Percentiles rank a stretch among this genome's conserved stretches.
These are phyloP conservation scores for Chunga burmeisteri DNA, from an alignment of 2,113 vertebrate genomes.

Conservation along the genomic window DNA sequence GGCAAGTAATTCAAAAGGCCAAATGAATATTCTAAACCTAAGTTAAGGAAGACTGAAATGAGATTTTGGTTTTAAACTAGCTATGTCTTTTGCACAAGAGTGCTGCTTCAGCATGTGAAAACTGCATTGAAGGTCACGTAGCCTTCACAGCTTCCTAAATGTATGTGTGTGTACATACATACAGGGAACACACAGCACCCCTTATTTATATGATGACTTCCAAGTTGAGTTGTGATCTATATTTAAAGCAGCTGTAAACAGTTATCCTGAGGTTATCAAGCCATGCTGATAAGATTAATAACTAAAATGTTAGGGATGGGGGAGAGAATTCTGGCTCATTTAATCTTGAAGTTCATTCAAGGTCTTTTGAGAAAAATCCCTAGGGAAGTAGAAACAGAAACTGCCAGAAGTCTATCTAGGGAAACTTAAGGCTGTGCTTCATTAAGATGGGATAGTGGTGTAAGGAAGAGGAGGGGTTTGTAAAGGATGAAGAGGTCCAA, in stretches of 20 bases:
- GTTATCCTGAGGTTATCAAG: background rate
- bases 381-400: background rate
- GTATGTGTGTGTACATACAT: background rate
- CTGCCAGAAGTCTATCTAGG: background rate
- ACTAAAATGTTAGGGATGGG: background rate
- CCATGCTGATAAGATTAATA: background rate
- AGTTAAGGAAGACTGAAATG: background rate
- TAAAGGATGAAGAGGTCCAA: background rate
- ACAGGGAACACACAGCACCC: too few relatives aligned
- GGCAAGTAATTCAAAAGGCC: background rate
- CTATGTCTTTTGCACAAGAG: background rate
- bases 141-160: background rate
- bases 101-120: background rate
- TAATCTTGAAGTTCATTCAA: constrained; percentile 37
- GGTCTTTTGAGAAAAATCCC: background rate
- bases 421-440: background rate
- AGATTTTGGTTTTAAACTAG: background rate
- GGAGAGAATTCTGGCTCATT: background rate
- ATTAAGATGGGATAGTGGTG: background rate
- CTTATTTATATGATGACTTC: background rate
- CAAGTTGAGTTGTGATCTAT: background rate
- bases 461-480: background rate
- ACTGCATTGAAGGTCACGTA: background rate
- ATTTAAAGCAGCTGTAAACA: background rate
- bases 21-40: background rate